Percentiles rank a stretch among this genome's conserved stretches.
These are phyloP conservation scores for Lithophane leautieri DNA, from an alignment of 2,888 invertebrate genomes.

Conservation along the genomic window DNA sequence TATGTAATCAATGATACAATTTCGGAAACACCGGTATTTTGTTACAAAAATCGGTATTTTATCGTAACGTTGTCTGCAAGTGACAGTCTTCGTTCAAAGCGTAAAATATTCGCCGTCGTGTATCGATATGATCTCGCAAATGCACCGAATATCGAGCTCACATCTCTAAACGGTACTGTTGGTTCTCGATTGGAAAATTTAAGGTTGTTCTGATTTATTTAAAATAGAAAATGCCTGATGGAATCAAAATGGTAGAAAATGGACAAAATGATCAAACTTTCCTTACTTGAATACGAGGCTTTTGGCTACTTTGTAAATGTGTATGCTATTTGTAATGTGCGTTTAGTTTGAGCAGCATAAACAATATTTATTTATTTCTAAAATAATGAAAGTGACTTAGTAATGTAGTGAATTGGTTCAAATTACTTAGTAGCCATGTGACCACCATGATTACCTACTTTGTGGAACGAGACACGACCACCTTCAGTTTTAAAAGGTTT, in stretches of 20 bases:
- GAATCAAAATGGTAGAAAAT: not conserved
- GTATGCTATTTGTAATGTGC: too few relatives aligned
- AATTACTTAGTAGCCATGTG: not conserved
- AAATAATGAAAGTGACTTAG: not conserved
- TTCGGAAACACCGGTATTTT: conserved; percentile 65
- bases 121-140: conserved; percentile 84
- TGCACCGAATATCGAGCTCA: conserved; percentile 80
- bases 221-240: not conserved
- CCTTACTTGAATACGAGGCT: too few relatives aligned
- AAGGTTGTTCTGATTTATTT: not conserved
- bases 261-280: too few relatives aligned
- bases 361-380: too few relatives aligned
- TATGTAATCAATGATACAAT: conserved; percentile 49
- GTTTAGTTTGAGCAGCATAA: too few relatives aligned
- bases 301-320: too few relatives aligned
- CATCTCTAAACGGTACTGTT: conserved; percentile 73
- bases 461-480: too few relatives aligned
- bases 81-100: conserved; percentile 81
- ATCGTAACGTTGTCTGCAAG: conserved; percentile 70
- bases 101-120: conserved; percentile 85
- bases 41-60: conserved; percentile 74
- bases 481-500: not conserved
- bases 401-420: not conserved
- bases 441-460: too few relatives aligned
- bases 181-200: conserved; percentile 62